Base-by-base conservation (phyloP, 2,113 vertebrate genomes). In the Menidia beryllina region DNA sequence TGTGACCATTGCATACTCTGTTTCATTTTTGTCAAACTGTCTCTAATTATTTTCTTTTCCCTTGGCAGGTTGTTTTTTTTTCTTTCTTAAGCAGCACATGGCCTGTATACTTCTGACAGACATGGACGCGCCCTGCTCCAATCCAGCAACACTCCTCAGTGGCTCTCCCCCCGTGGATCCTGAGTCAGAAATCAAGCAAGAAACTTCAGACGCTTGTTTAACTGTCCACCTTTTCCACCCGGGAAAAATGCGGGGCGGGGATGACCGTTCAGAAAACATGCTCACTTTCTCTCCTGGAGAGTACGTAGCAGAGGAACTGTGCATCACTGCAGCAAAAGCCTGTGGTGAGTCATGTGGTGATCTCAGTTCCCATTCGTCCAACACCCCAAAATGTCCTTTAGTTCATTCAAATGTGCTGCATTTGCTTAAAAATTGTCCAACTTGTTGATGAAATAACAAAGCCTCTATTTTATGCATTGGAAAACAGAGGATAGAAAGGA, bases 291-390 rank as follows among this genome's bases (percentile, higher is more conserved):
- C 95, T 60, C 30, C 89, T 23, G 97, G 96, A 54, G 94, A 97
- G 13, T 96, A 98, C 26, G 82, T 95, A 49, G 94, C 94, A 5
- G 96, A 99, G 90, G 96, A 98, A 57, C 93, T 99, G 59, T 98
- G 96, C 41, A 59, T 95, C 72, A 85, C 84, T 66, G 96, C 96
- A 59, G 96, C 96, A 66, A 96, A 95, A 93, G 93, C 95, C 21
- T 97, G 96, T 64, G 95, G 97, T 98, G 83, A 95, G 94, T 94
- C 41, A 36, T 43, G 36, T 20, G 17, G 38, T 4, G 14, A 67
- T 73, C 63, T 81, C 61, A 53, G 36, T 63, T 38, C 26, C 51
- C 4, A 47, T 39, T 30, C 64, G 14, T 23, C 26, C 45, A 36
- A 15, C 52, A 45, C 41, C 36, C 34, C 23, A 65, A 30, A 50